These are phyloP conservation scores for Tapera naevia DNA, from an alignment of 2,797 vertebrate species.

Conservation along the genomic window DNA sequence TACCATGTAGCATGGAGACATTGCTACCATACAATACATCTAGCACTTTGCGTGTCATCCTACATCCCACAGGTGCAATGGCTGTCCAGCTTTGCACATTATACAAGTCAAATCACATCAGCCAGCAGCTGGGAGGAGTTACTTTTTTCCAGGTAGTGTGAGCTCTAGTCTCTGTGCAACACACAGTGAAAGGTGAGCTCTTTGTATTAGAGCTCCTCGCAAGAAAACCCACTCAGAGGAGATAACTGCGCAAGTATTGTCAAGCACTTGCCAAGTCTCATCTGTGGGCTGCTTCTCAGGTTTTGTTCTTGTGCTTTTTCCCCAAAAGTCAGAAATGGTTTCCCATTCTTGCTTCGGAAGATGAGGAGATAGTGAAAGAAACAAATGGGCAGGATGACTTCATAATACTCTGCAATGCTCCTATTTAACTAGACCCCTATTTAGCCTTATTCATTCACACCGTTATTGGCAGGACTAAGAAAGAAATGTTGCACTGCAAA, in stretches of 20 bases:
- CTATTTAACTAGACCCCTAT: neutral
- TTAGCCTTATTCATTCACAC: neutral
- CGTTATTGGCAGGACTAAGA: neutral
- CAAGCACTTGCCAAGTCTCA: neutral
- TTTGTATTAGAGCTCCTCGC: neutral
- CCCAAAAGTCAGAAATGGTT: neutral
- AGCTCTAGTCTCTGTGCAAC: neutral
- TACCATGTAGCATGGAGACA: rapidly evolving
- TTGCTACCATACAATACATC: rapidly evolving
- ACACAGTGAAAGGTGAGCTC: neutral
- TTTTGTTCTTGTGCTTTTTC: neutral
- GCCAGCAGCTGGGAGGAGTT: neutral
- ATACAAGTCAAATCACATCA: neutral
- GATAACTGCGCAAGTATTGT: neutral
- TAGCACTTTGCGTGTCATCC: neutral
- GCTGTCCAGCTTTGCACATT: neutral
- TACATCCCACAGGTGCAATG: neutral
- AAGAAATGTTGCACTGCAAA: neutral
- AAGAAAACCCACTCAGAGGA: neutral
- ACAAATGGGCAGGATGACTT: neutral
- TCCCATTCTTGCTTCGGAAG: neutral
- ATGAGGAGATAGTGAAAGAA: neutral
- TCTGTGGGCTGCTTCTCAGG: neutral
- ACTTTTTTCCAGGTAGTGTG: neutral
- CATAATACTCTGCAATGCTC: neutral